Percentiles rank a stretch among this genome's conserved stretches.
phyloP scores from a whole-genome alignment of 2,113 vertebrate genomes.

The Apaloderma vittatum region DNA sequence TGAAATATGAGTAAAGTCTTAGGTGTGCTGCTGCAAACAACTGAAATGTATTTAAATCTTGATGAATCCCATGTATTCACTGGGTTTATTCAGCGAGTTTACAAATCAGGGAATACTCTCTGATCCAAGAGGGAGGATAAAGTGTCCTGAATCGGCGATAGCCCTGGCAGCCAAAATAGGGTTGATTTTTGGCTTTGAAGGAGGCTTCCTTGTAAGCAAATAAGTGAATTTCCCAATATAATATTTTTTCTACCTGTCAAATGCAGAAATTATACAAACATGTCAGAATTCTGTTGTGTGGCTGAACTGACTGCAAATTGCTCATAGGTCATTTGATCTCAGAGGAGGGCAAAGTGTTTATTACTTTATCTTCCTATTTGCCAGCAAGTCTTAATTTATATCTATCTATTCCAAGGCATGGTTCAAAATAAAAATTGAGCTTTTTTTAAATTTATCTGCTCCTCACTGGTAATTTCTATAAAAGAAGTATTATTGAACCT shows the following conservation, averaged over 20 bases:
- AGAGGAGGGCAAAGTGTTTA: neutral
- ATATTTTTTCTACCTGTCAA: neutral
- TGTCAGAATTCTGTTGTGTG: neutral
- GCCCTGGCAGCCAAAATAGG: neutral
- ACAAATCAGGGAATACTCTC: neutral
- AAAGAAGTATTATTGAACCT: neutral
- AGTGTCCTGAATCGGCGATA: neutral
- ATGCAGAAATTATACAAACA: neutral
- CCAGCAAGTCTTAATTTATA: neutral
- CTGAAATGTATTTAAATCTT: neutral
- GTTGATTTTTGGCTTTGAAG: neutral
- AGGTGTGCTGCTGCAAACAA: neutral
- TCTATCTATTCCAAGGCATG: neutral
- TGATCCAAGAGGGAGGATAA: neutral
- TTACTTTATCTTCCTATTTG: neutral
- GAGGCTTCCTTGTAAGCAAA: neutral
- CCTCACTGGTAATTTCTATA: neutral
- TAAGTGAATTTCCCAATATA: neutral
- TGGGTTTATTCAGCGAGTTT: neutral
- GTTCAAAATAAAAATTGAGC: neutral
- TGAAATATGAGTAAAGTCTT: neutral
- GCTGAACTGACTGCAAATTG: neutral
- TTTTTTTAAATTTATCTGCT: neutral
- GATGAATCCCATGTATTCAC: neutral
- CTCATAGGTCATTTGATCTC: neutral